Conservation (phyloP, 2,113 vertebrate genomes). For the Sus scrofa region T2T-Sscrofa CM000813.6:50038001-50038500, state of each 20-base stretch:
- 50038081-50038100: background rate
- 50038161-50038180: background rate
- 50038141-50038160: background rate
- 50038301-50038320: background rate
- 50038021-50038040: background rate
- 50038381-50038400: constrained; percentile 47
- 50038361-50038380: background rate
- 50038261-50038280: constrained; percentile 41
- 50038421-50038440: background rate
- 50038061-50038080: background rate
- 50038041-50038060: background rate
- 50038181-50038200: background rate
- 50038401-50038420: background rate
- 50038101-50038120: constrained; percentile 37
- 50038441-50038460: background rate
- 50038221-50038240: constrained; percentile 57
- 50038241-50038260: background rate
- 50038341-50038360: constrained; percentile 16
- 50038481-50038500: background rate
- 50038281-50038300: background rate
- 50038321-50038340: background rate
- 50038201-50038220: background rate
- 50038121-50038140: constrained; percentile 59
- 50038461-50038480: background rate
- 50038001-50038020: background rate